Percentiles rank a stretch among this genome's conserved stretches.
Evolutionary conservation across 2,888 invertebrate species (phyloP).

Genomic region (Dioctria linearis): DNA sequence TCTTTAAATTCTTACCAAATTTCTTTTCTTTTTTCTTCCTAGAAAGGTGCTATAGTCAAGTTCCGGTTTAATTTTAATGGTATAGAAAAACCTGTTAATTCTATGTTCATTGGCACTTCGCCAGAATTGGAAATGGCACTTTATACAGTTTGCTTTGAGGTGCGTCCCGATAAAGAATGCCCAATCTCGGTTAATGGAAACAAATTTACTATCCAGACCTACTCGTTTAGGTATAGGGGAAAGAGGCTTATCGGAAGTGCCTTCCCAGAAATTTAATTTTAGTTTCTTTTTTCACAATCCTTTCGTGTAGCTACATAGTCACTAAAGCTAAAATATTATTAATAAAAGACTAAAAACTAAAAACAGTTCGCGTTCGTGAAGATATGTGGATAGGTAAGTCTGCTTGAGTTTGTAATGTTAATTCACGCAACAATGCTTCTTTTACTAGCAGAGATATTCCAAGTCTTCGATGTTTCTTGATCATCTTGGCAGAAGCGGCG

Average conservation of each 20-base stretch:
- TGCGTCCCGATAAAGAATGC: conserved; percentile 82
- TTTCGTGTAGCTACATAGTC: too few species aligned
- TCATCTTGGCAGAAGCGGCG: too few species aligned
- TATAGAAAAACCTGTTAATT: conserved; percentile 82
- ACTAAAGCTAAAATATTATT: too few species aligned
- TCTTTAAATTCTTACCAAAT: too few species aligned
- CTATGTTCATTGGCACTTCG: conserved; percentile 87
- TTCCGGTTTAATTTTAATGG: conserved; percentile 81
- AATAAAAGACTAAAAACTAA: too few species aligned
- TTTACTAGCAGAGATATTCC: too few species aligned
- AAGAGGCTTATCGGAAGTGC: conserved; percentile 87
- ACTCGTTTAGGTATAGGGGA: conserved; percentile 82
- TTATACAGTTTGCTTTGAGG: conserved; percentile 88
- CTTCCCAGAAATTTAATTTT: conserved; percentile 81
- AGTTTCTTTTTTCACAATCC: too few species aligned
- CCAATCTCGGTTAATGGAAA: conserved; percentile 81
- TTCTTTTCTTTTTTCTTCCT: background rate
- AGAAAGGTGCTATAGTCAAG: conserved; percentile 86
- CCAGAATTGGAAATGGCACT: conserved; percentile 93
- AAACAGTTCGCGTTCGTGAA: too few species aligned
- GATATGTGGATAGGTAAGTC: too few species aligned
- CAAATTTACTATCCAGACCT: conserved; percentile 81
- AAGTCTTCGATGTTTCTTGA: too few species aligned
- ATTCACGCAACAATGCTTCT: too few species aligned
- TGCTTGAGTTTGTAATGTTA: too few species aligned